Percentiles rank a stretch among this genome's conserved stretches.
These are phyloP conservation scores for Dastarcus helophoroides DNA, from an alignment of 2,888 invertebrate species.

Conservation along the genomic window DNA sequence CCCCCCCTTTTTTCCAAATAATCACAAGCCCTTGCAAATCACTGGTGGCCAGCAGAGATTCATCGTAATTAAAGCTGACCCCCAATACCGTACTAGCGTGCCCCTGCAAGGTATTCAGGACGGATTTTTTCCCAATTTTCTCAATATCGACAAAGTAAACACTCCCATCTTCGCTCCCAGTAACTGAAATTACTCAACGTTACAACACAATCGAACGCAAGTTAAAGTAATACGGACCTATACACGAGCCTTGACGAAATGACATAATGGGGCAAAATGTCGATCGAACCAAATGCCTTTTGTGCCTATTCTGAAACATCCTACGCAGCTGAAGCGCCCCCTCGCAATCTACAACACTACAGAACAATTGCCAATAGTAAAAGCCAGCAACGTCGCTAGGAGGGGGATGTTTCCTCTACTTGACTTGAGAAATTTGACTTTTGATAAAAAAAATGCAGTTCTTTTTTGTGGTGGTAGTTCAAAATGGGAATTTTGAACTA, in stretches of 20 bases:
- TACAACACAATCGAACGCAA: neutral
- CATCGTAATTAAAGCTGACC: slow-evolving; percentile 79
- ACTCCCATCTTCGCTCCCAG: slow-evolving; percentile 67
- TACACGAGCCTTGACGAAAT: slow-evolving; percentile 68
- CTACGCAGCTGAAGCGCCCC: slow-evolving; percentile 54
- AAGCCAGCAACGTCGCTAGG: too few species aligned
- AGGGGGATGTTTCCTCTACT: too few species aligned
- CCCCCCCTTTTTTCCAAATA: slow-evolving; percentile 57
- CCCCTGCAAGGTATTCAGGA: slow-evolving; percentile 51
- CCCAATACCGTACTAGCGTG: slow-evolving; percentile 76
- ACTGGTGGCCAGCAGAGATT: slow-evolving; percentile 73
- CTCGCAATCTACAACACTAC: slow-evolving; percentile 53
- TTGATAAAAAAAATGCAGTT: too few species aligned
- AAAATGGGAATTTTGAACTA: too few species aligned
- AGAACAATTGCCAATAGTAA: slow-evolving; percentile 16
- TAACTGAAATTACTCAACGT: slow-evolving; percentile 49
- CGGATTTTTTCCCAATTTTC: slow-evolving; percentile 42
- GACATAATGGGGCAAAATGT: slow-evolving; percentile 82
- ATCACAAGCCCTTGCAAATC: slow-evolving; percentile 71
- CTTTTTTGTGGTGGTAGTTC: too few species aligned
- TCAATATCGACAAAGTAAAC: slow-evolving; percentile 71
- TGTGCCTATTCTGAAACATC: slow-evolving; percentile 54
- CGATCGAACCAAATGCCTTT: slow-evolving; percentile 49
- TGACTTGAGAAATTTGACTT: too few species aligned
- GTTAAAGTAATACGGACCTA: slow-evolving; percentile 45